Evolutionary conservation across 2,888 invertebrate genomes (phyloP).

Genomic region (Athrips mouffetella): DNA sequence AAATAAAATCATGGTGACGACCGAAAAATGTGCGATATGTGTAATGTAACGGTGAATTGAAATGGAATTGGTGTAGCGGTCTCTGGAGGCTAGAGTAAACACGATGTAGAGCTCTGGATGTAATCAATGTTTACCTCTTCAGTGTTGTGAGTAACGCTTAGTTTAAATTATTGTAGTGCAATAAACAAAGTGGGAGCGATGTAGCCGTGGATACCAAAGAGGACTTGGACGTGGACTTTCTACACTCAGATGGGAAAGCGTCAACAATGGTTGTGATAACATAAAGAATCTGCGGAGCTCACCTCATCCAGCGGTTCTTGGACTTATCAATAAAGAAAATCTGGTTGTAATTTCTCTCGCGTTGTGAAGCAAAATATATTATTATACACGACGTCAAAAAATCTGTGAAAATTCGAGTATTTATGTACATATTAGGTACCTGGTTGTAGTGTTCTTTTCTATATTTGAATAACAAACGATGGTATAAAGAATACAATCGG

Average conservation of each 20-base stretch:
- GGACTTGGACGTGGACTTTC: constrained; percentile 32
- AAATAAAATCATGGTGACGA: constrained; percentile 42
- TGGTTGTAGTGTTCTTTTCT: constrained; percentile 43
- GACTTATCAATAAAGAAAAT: constrained; percentile 45
- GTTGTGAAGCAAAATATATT: constrained; percentile 59
- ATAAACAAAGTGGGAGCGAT: constrained; percentile 30
- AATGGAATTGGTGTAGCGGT: constrained; percentile 40
- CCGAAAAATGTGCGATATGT: constrained; percentile 32
- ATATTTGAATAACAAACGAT: constrained; percentile 45
- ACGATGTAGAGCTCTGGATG: constrained; percentile 58
- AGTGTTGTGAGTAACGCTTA: constrained; percentile 72
- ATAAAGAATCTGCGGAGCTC: constrained; percentile 38
- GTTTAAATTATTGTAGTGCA: constrained; percentile 44
- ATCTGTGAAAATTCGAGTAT: constrained; percentile 42
- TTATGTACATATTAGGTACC: constrained; percentile 44
- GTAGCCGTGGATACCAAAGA: constrained; percentile 47
- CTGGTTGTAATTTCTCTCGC: constrained; percentile 64
- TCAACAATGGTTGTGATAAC: constrained; percentile 66
- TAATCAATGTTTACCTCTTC: constrained; percentile 73
- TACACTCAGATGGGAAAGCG: constrained; percentile 39
- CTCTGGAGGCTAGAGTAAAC: constrained; percentile 43
- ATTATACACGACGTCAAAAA: constrained; percentile 45
- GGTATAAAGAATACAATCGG: constrained; percentile 47
- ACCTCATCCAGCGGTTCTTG: constrained; percentile 25
- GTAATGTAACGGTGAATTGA: constrained; percentile 51